These are phyloP conservation scores for Oxygymnocypris stewartii DNA, from an alignment of 2,113 vertebrate species.

Conservation along the genomic window DNA sequence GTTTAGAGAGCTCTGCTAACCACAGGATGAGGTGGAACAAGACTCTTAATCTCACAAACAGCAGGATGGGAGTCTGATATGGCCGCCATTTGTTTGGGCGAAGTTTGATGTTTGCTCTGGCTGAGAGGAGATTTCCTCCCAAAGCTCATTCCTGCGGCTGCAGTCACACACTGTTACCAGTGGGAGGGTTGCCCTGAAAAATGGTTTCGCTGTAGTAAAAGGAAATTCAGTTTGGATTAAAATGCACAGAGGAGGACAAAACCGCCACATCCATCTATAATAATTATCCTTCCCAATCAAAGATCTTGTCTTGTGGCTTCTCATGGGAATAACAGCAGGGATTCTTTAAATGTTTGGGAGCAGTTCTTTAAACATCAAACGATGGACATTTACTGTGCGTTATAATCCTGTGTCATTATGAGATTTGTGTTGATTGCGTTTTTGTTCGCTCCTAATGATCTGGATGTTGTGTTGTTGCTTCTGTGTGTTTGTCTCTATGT, in stretches of 20 bases:
- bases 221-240: conserved; percentile 16
- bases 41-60: conserved; percentile 43
- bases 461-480: not conserved
- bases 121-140: conserved; percentile 35
- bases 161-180: conserved; percentile 28
- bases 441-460: not conserved
- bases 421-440: conserved; percentile 23
- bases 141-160: conserved; percentile 44
- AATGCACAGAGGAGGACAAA: conserved; percentile 21
- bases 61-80: conserved; percentile 25
- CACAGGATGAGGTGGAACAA: conserved; percentile 39
- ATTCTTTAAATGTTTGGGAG: conserved; percentile 24
- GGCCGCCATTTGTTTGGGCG: conserved; percentile 50
- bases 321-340: conserved; percentile 33
- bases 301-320: conserved; percentile 43
- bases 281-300: conserved; percentile 38
- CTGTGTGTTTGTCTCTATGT: conserved; percentile 24
- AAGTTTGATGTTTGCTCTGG: conserved; percentile 42
- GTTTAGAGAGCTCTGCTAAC: conserved; percentile 42
- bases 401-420: not conserved
- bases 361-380: conserved; percentile 23
- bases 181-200: conserved; percentile 12
- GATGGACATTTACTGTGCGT: not conserved
- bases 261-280: conserved; percentile 25
- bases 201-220: conserved; percentile 1